phyloP scores from a whole-genome alignment of 2,888 invertebrate species.

The Notodonta dromedarius region DNA sequence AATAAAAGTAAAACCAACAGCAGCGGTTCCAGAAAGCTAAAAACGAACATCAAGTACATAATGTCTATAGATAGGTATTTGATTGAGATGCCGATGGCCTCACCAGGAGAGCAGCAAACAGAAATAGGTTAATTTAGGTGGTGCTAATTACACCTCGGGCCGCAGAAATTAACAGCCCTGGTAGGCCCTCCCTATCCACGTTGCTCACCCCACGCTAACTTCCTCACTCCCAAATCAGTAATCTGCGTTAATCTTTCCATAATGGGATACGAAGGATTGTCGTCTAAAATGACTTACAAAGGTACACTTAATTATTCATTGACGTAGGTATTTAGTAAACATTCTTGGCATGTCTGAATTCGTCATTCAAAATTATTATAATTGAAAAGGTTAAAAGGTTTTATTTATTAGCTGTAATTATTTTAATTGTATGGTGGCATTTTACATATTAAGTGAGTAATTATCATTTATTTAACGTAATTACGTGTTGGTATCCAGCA shows the following conservation, averaged over 20 bases:
- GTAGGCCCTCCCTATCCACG: constrained; percentile 45
- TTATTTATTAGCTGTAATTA: too few species aligned
- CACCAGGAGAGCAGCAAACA: constrained; percentile 61
- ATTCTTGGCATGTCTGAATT: too few species aligned
- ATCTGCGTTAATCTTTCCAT: constrained; percentile 28
- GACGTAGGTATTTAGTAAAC: too few species aligned
- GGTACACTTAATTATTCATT: too few species aligned
- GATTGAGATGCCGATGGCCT: constrained; percentile 55
- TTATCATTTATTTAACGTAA: neutral
- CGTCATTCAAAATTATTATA: too few species aligned
- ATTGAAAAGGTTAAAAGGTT: too few species aligned
- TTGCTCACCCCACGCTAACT: constrained; percentile 44
- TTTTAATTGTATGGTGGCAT: too few species aligned
- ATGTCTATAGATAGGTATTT: constrained; percentile 35
- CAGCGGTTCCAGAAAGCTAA: neutral
- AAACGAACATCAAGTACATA: constrained; percentile 16
- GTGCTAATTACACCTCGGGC: constrained; percentile 73
- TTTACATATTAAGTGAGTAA: too few species aligned
- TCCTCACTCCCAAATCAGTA: constrained; percentile 40
- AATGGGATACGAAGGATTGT: neutral
- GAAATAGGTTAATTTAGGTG: constrained; percentile 74
- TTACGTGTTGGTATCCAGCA: neutral
- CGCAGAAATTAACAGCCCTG: constrained; percentile 71
- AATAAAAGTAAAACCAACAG: neutral
- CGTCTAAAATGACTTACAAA: too few species aligned